These are phyloP conservation scores for Cynodonichthys magdalenae DNA, from an alignment of 2,797 vertebrate genomes.

Conservation along the genomic window DNA sequence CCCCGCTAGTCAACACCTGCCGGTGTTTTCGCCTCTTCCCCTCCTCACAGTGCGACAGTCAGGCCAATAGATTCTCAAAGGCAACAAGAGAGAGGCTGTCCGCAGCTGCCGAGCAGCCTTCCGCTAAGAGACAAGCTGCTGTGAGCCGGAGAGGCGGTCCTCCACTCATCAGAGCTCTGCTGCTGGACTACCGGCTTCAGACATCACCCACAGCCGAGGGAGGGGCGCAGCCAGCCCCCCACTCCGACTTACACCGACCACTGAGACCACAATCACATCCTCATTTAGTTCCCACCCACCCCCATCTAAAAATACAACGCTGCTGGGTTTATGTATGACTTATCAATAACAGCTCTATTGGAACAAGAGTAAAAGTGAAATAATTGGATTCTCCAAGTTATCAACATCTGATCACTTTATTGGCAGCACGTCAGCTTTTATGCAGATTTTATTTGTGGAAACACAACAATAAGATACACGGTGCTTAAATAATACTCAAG, in stretches of 20 bases:
- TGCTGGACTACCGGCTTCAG: constrained; percentile 77
- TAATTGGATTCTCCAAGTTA: constrained; percentile 49
- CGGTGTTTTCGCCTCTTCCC: constrained; percentile 74
- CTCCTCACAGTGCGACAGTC: constrained; percentile 64
- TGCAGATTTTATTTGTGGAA: constrained; percentile 39
- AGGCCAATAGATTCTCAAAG: constrained; percentile 69
- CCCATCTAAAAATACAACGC: constrained; percentile 69
- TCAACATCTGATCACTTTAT: constrained; percentile 47
- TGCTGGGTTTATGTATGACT: constrained; percentile 60
- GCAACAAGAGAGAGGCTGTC: constrained; percentile 51
- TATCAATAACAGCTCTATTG: constrained; percentile 52
- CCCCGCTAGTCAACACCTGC: constrained; percentile 82
- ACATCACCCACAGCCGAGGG: constrained; percentile 82
- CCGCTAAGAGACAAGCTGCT: constrained; percentile 65
- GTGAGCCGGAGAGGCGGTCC: constrained; percentile 80
- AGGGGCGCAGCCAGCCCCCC: constrained; percentile 67
- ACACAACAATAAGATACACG: constrained; percentile 33
- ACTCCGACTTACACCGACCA: constrained; percentile 58
- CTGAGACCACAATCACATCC: constrained; percentile 69
- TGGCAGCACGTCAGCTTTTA: constrained; percentile 52
- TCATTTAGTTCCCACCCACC: constrained; percentile 62
- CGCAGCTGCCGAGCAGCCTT: constrained; percentile 80
- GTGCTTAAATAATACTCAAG: constrained; percentile 26
- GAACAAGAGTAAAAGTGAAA: constrained; percentile 51
- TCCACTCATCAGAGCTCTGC: constrained; percentile 82